Evolutionary conservation across 2,113 vertebrate genomes (phyloP).

Genomic region (Semnornis frantzii): DNA sequence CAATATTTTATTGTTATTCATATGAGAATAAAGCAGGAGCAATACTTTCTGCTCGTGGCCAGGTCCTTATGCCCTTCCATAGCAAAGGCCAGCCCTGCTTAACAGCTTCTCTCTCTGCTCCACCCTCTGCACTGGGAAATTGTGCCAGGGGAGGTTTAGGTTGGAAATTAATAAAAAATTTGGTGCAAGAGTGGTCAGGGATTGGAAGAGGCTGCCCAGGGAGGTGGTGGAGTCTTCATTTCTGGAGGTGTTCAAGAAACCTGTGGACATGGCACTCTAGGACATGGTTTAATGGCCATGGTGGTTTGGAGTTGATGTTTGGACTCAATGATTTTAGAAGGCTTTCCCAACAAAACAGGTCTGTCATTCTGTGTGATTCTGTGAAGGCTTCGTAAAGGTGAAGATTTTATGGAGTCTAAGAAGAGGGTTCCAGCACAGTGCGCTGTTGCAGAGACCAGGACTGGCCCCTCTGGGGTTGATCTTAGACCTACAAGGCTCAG

Average conservation of each 20-base stretch:
- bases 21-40: constrained; percentile 41
- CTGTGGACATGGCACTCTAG: no score
- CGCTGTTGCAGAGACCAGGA: background rate
- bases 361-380: no score
- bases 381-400: background rate
- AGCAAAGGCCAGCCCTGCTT: background rate
- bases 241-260: no score
- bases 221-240: no score
- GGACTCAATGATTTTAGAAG: no score
- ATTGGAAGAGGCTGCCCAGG: no score
- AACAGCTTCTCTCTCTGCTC: background rate
- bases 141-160: no score
- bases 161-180: no score
- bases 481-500: rapidly evolving
- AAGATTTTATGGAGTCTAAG: background rate
- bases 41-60: background rate
- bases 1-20: constrained; percentile 61
- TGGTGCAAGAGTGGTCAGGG: no score
- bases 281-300: no score
- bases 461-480: background rate
- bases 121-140: background rate
- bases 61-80: background rate
- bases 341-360: no score
- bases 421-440: background rate
- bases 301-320: no score